Base-by-base conservation (phyloP, 2,113 vertebrate genomes). In the Psilopsiagon aurifrons region DNA sequence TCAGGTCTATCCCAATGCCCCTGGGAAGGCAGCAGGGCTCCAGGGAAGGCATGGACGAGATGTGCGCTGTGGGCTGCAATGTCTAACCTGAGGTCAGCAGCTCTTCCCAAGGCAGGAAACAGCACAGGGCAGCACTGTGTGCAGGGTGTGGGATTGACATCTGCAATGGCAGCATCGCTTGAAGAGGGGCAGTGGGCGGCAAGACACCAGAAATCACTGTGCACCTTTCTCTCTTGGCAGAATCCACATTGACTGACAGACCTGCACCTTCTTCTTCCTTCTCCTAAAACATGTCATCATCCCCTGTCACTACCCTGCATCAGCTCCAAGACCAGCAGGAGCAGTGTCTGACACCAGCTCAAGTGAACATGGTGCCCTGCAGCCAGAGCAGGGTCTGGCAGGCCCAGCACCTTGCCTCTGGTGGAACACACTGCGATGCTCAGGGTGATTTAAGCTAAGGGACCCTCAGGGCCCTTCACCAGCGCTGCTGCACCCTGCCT, bases 41-140 rank as follows among this genome's bases (percentile, higher is more conserved):
- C 77, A 60, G 73, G 47, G 64, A 51, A 43, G 9, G 19, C 23
- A 23, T 2, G 17, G 49, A 68, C 28, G 31, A 87, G 51, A 44
- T 57, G 29, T 35, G 84, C 69, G 22, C 27, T 78, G 37, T 46
- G 35, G 52, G 71, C 39, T 73, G 43, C 18, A 20, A 28, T 11
- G 29, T 47, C 55, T 29, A 28, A 37, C 0, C 0, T 10, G 10
- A 31, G 13, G 5, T 44, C n/a, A 66, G 28, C 1, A 0, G 31
- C 54, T 33, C 52, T 89, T 67, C 24, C 46, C 43, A 46, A n/a
- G 33, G 28, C 22, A 49, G 57, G 25, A 24, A 67, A 28, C 31
- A 10, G 14, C 9, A 2, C 0, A 1, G 63, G 41, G 31, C 29
- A 46, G 80, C 39, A 35, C 27, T 1, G 2, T 29, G 16, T 55